These are phyloP conservation scores for Notodonta dromedarius DNA, from an alignment of 2,888 invertebrate genomes.

Conservation along the genomic window DNA sequence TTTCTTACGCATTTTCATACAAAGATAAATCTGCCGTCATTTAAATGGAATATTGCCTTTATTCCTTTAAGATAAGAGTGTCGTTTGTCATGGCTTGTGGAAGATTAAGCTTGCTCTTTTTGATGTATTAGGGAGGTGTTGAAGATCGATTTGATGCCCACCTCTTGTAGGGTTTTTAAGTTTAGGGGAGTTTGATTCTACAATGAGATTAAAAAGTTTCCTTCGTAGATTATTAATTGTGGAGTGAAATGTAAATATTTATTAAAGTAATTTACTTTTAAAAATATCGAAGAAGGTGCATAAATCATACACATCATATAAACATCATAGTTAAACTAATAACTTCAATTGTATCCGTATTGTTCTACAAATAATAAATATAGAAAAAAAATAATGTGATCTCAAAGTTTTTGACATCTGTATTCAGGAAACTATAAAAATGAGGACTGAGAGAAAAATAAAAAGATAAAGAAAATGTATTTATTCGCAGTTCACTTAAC, in stretches of 20 bases:
- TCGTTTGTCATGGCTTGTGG: slow-evolving; percentile 13
- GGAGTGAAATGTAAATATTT: slow-evolving; percentile 1
- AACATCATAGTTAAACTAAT: no score
- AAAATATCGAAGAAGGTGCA: no score
- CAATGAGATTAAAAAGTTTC: slow-evolving; percentile 14
- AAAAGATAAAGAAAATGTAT: background rate
- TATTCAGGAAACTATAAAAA: no score
- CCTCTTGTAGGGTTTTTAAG: slow-evolving; percentile 39
- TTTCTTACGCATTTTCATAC: slow-evolving; percentile 11
- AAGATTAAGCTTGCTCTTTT: slow-evolving; percentile 25
- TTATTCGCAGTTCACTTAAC: background rate
- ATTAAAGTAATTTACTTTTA: background rate
- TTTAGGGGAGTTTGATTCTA: slow-evolving; percentile 31
- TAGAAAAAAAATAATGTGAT: no score
- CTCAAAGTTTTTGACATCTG: no score
- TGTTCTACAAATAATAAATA: no score
- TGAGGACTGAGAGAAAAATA: no score
- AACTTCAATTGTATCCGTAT: no score
- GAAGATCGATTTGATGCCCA: slow-evolving; percentile 44
- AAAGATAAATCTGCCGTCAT: background rate
- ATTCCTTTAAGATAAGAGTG: slow-evolving; percentile 13
- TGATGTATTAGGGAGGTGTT: slow-evolving; percentile 43
- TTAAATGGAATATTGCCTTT: slow-evolving; percentile 1
- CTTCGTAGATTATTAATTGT: background rate
- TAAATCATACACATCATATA: no score